Percentiles rank a stretch among this genome's conserved stretches.
These are phyloP conservation scores for Helarctos malayanus DNA, from an alignment of 2,797 vertebrate genomes.

Conservation along the genomic window DNA sequence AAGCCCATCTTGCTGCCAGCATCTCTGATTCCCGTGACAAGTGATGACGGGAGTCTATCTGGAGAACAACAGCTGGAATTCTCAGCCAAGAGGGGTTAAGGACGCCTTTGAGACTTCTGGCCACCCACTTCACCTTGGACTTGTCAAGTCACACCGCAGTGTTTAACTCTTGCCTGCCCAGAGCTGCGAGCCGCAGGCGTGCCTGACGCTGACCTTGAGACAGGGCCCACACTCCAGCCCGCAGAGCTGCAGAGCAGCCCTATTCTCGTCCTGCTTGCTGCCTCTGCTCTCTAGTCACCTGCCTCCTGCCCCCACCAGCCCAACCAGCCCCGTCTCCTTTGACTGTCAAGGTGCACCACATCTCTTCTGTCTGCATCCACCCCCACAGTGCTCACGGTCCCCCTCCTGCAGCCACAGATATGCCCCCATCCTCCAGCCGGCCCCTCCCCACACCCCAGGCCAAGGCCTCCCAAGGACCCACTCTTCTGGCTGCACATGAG, in stretches of 20 bases:
- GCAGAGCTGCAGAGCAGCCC: not conserved
- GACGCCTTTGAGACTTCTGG: conserved; percentile 85
- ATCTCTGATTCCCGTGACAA: conserved; percentile 86
- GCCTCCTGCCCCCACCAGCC: fast-evolving
- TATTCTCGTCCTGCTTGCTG: fast-evolving
- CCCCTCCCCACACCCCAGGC: not conserved
- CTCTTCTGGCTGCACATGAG: too few species aligned
- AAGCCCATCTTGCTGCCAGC: not conserved
- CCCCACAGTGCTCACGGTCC: fast-evolving
- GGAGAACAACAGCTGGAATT: conserved; percentile 87
- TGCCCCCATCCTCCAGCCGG: not conserved
- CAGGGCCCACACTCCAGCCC: fast-evolving
- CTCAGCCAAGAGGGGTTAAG: conserved; percentile 88
- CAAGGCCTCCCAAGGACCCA: not conserved
- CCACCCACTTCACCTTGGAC: conserved; percentile 88
- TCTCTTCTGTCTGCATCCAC: not conserved
- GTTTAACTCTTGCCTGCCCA: conserved; percentile 53
- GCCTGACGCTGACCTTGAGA: not conserved
- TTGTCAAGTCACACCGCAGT: conserved; percentile 37
- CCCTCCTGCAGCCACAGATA: not conserved
- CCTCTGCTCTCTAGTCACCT: not conserved
- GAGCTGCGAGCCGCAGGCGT: fast-evolving
- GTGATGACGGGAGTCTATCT: conserved; percentile 85
- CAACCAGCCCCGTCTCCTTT: fast-evolving
- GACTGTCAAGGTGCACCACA: fast-evolving